These are phyloP conservation scores for Euzetes globulus DNA, from an alignment of 2,888 invertebrate genomes.

Conservation along the genomic window DNA sequence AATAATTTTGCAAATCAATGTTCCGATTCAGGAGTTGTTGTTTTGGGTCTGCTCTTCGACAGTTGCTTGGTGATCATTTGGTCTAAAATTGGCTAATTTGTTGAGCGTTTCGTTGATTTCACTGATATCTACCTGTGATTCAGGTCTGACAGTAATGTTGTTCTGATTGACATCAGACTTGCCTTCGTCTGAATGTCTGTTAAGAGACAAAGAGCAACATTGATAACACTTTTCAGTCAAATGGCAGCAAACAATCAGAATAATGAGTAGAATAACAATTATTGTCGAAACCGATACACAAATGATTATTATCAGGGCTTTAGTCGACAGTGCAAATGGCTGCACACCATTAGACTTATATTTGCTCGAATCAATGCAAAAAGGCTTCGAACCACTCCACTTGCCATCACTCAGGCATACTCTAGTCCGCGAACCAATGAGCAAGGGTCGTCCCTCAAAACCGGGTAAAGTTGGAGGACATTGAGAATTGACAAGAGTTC, in stretches of 20 bases:
- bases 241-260: not conserved
- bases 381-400: not conserved
- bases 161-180: not conserved
- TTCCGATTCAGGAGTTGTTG: no score
- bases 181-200: not conserved
- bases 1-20: no score
- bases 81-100: not conserved
- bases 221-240: not conserved
- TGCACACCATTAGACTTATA: no score
- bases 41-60: no score
- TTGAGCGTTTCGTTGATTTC: not conserved
- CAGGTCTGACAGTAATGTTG: not conserved
- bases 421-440: not conserved
- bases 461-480: not conserved
- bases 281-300: not conserved
- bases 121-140: not conserved
- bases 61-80: not conserved
- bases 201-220: not conserved
- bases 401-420: not conserved
- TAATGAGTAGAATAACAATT: not conserved
- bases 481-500: not conserved
- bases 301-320: not conserved
- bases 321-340: not conserved
- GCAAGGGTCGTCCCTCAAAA: not conserved
- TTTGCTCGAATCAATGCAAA: not conserved